phyloP scores from a whole-genome alignment of 1,140 invertebrate species.

The Drosophila sproati region DNA sequence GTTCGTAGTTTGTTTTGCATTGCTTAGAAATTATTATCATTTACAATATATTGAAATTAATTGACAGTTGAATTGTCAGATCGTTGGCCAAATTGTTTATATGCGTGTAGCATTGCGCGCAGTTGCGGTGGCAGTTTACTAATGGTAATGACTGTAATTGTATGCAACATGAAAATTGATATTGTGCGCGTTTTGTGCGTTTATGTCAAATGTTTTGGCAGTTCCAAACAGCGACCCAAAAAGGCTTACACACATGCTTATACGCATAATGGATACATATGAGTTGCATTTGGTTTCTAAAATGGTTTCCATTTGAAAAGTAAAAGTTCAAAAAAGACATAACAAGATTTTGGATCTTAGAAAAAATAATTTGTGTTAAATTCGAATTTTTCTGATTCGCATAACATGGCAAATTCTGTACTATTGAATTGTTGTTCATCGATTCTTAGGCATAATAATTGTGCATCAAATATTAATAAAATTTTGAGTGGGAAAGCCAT shows the following conservation, averaged over 20 bases:
- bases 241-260: conserved; percentile 54
- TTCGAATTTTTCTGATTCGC: too few species aligned
- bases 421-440: neutral
- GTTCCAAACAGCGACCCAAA: conserved; percentile 58
- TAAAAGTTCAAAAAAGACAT: neutral
- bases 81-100: conserved; percentile 81
- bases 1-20: conserved; percentile 22
- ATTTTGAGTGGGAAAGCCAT: too few species aligned
- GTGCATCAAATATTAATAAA: too few species aligned
- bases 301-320: neutral
- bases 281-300: neutral
- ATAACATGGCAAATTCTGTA: too few species aligned
- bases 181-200: conserved; percentile 51
- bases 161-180: conserved; percentile 78
- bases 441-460: too few species aligned
- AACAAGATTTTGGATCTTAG: too few species aligned
- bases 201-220: conserved; percentile 77
- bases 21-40: conserved; percentile 75
- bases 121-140: conserved; percentile 74
- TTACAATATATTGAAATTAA: conserved; percentile 84
- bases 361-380: neutral
- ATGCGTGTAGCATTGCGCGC: conserved; percentile 27
- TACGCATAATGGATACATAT: neutral
- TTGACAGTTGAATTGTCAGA: conserved; percentile 82
- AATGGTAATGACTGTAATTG: conserved; percentile 83